Conservation (phyloP, 2,113 vertebrate genomes). For the Neolamprologus devosi region DNA sequence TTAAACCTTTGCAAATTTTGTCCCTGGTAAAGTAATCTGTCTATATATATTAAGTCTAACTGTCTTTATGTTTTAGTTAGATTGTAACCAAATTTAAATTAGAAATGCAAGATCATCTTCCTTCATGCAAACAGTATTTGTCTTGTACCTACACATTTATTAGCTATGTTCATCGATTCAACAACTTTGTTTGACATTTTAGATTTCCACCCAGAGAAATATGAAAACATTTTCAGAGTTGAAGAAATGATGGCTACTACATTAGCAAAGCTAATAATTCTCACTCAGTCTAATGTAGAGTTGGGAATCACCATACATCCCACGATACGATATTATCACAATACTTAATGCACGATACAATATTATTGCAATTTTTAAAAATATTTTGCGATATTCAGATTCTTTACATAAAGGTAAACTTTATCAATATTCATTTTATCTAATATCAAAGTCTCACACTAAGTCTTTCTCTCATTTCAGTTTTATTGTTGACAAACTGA, state of each 20-base stretch:
- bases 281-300: neutral
- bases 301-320: too few species aligned
- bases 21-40: neutral
- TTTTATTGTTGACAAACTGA: too few species aligned
- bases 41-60: neutral
- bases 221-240: neutral
- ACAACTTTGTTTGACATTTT: too few species aligned
- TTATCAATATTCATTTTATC: too few species aligned
- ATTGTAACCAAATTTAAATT: neutral
- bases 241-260: fast-evolving
- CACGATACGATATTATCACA: too few species aligned
- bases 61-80: neutral
- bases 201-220: neutral
- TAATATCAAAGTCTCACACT: too few species aligned
- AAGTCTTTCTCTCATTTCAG: too few species aligned
- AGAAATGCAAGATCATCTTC: neutral
- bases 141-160: neutral
- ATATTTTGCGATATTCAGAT: too few species aligned
- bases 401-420: too few species aligned
- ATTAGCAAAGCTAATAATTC: neutral
- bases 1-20: neutral
- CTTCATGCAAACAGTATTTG: neutral
- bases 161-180: neutral
- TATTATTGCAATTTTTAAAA: too few species aligned
- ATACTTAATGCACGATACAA: too few species aligned